Percentiles rank a stretch among this genome's conserved stretches.
Conservation (phyloP, 2,797 vertebrate genomes). For the Philypnodon macrostomus region DNA sequence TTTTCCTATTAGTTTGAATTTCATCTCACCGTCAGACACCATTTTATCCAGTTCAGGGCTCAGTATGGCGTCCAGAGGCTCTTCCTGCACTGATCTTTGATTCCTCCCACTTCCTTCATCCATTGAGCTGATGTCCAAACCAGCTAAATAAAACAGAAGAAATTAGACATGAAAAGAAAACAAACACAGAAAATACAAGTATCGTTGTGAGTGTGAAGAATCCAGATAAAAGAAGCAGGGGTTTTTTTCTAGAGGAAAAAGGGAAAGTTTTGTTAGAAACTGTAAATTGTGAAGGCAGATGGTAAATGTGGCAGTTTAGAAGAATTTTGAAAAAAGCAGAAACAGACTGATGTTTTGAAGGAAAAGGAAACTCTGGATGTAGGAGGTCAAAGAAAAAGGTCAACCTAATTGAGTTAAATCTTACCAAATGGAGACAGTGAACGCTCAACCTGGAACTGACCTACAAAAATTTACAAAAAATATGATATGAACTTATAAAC, state of each 20-base stretch:
- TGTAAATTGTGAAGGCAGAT: not conserved
- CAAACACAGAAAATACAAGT: not conserved
- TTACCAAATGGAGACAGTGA: slow-evolving; percentile 94
- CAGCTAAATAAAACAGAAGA: slow-evolving; percentile 73
- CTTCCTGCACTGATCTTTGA: slow-evolving; percentile 81
- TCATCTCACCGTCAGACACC: slow-evolving; percentile 94
- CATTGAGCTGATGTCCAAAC: slow-evolving; percentile 81
- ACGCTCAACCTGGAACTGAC: slow-evolving; percentile 94
- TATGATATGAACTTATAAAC: not conserved
- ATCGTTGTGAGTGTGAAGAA: too few relatives aligned
- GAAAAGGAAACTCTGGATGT: not conserved
- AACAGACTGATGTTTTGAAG: slow-evolving; percentile 8
- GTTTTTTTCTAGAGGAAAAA: slow-evolving; percentile 6
- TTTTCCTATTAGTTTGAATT: too few relatives aligned
- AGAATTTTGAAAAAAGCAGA: not conserved
- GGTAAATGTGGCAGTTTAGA: too few relatives aligned
- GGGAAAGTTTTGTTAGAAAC: not conserved
- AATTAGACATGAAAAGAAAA: not conserved
- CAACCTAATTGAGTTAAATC: slow-evolving; percentile 61
- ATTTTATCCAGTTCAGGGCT: slow-evolving; percentile 97
- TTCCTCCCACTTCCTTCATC: slow-evolving; percentile 69
- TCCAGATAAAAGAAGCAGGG: slow-evolving; percentile 2
- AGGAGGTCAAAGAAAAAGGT: not conserved
- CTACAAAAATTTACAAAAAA: slow-evolving; percentile 76
- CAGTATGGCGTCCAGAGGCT: slow-evolving; percentile 90